phyloP scores from a whole-genome alignment of 2,888 invertebrate species.

The Gandaritis pyraliata region DNA sequence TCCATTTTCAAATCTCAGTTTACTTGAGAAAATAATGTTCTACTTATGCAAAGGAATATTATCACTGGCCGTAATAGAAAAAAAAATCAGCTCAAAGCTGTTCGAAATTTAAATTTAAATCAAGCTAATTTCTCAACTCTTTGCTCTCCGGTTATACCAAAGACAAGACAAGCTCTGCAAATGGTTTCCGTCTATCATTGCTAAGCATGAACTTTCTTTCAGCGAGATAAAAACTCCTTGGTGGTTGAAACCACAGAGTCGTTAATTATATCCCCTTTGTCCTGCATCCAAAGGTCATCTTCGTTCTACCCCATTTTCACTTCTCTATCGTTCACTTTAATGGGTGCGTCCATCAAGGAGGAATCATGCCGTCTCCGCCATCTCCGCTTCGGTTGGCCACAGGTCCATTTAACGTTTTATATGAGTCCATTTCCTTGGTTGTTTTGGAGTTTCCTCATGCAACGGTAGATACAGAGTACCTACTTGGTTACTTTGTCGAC shows the following conservation, averaged over 20 bases:
- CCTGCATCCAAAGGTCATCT: slow-evolving; percentile 30
- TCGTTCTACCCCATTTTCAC: slow-evolving; percentile 26
- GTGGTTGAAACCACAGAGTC: slow-evolving; percentile 10
- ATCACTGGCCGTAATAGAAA: no score
- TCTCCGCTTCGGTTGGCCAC: slow-evolving; percentile 17
- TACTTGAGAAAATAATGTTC: no score
- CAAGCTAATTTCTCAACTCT: no score
- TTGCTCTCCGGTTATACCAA: neutral
- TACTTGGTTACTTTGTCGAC: neutral
- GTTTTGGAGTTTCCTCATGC: neutral
- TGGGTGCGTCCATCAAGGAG: slow-evolving; percentile 27
- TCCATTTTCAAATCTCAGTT: no score
- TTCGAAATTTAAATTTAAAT: slow-evolving; percentile 1
- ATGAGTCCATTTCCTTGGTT: slow-evolving; percentile 5
- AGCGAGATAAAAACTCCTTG: slow-evolving; percentile 16
- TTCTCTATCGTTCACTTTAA: slow-evolving; percentile 31
- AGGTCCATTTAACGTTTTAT: slow-evolving; percentile 5
- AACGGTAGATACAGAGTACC: neutral
- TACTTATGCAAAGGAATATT: no score
- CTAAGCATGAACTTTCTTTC: slow-evolving; percentile 3
- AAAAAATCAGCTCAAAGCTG: neutral
- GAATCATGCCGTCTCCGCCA: slow-evolving; percentile 18
- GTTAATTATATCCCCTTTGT: slow-evolving; percentile 27
- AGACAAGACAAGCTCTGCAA: slow-evolving; percentile 4
- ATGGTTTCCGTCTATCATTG: neutral